Conservation (phyloP, 2,797 vertebrate genomes). For the Oreonectes daqikongensis region DNA sequence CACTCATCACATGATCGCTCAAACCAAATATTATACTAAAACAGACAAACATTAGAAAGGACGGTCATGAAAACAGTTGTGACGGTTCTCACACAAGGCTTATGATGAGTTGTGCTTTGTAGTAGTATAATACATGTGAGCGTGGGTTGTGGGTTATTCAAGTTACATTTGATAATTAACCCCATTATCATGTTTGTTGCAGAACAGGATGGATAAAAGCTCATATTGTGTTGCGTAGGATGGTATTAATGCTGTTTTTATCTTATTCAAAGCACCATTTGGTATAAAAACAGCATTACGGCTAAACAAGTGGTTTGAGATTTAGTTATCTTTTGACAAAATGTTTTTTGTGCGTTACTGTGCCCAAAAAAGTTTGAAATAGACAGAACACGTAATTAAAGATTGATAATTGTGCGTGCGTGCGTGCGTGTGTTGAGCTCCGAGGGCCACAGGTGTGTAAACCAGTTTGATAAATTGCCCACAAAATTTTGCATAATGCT, state of each 20-base stretch:
- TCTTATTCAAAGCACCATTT: slow-evolving; percentile 13
- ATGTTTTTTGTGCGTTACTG: slow-evolving; percentile 9
- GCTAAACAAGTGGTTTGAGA: slow-evolving; percentile 7
- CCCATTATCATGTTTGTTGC: slow-evolving; percentile 42
- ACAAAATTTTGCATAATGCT: slow-evolving; percentile 46
- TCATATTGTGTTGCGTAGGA: slow-evolving; percentile 47
- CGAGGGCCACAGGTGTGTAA: slow-evolving; percentile 45
- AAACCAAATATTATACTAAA: slow-evolving; percentile 34
- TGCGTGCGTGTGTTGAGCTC: slow-evolving; percentile 4
- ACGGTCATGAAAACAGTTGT: slow-evolving; percentile 8
- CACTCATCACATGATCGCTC: slow-evolving; percentile 10
- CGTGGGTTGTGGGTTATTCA: slow-evolving; percentile 27
- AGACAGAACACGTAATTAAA: slow-evolving; percentile 8
- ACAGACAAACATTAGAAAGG: slow-evolving; percentile 15
- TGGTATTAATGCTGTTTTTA: slow-evolving; percentile 23
- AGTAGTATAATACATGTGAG: background rate
- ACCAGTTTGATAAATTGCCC: slow-evolving; percentile 48
- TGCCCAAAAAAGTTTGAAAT: slow-evolving; percentile 26
- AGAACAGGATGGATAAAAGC: slow-evolving; percentile 27
- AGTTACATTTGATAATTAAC: slow-evolving; percentile 55
- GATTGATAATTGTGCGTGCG: slow-evolving; percentile 5
- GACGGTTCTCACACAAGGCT: background rate
- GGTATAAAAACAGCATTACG: background rate
- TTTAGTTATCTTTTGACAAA: background rate
- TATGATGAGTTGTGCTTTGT: background rate